These are phyloP conservation scores for Cartodere bifasciata DNA, from an alignment of 2,888 invertebrate genomes.

Conservation along the genomic window DNA sequence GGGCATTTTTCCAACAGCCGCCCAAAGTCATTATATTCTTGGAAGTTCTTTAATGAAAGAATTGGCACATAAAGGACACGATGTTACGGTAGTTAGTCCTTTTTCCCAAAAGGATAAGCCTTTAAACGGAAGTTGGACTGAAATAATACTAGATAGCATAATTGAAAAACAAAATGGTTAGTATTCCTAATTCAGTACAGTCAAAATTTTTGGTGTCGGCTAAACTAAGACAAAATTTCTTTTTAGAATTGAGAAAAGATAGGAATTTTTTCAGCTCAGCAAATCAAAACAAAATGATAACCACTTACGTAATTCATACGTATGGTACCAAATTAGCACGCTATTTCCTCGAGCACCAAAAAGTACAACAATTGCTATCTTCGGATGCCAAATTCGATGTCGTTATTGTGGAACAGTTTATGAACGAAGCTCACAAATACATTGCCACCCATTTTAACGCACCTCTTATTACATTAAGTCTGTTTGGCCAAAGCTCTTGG, in stretches of 20 bases:
- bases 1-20: conserved; percentile 20
- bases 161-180: too few species aligned
- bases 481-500: conserved; percentile 31
- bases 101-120: conserved; percentile 26
- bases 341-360: conserved; percentile 13
- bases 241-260: too few species aligned
- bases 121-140: too few species aligned
- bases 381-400: conserved; percentile 29
- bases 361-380: conserved; percentile 20
- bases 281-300: too few species aligned
- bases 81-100: conserved; percentile 27
- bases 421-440: conserved; percentile 36
- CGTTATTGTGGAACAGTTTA: conserved; percentile 33
- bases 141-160: too few species aligned
- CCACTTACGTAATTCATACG: too few species aligned
- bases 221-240: too few species aligned
- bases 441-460: conserved; percentile 26
- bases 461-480: conserved; percentile 28
- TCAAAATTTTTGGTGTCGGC: too few species aligned
- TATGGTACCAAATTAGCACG: conserved; percentile 8
- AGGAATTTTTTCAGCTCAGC: too few species aligned
- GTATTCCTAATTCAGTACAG: too few species aligned
- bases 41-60: conserved; percentile 20
- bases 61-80: conserved; percentile 30
- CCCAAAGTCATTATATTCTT: conserved; percentile 21